phyloP scores from a whole-genome alignment of 2,113 vertebrate genomes.

The Megalops atlanticus region DNA sequence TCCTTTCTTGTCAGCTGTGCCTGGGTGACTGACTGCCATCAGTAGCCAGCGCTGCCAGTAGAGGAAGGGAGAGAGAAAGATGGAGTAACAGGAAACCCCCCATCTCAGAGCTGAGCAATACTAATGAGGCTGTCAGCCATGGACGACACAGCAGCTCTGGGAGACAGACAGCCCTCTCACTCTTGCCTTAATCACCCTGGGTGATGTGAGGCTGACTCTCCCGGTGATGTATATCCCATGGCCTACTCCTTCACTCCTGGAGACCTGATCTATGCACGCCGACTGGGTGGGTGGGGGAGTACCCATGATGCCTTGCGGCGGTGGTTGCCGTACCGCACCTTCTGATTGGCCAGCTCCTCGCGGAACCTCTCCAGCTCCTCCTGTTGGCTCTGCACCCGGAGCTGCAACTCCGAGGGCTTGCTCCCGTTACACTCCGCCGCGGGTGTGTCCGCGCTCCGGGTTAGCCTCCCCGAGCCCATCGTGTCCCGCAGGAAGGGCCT shows the following conservation, averaged over 20 bases:
- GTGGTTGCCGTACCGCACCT: constrained; percentile 50
- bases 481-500: constrained; percentile 76
- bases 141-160: neutral
- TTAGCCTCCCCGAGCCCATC: constrained; percentile 67
- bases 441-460: constrained; percentile 66
- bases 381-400: constrained; percentile 82
- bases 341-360: constrained; percentile 74
- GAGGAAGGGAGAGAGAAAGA: neutral
- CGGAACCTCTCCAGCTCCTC: constrained; percentile 79
- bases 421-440: constrained; percentile 67
- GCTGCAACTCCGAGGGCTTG: constrained; percentile 71
- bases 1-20: neutral
- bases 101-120: neutral
- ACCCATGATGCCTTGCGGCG: neutral
- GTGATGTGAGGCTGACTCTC: neutral
- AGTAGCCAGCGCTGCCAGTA: too few relatives aligned
- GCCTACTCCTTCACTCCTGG: neutral
- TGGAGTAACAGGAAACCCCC: neutral
- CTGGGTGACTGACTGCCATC: neutral
- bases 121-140: neutral
- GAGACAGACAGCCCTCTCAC: neutral
- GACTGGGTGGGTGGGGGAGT: neutral
- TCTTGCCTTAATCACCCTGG: neutral
- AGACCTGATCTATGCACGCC: neutral
- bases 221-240: neutral